Percentiles rank a stretch among this genome's conserved stretches.
Conservation (phyloP, 2,797 vertebrate genomes). For the Benthosema pterotum region DNA sequence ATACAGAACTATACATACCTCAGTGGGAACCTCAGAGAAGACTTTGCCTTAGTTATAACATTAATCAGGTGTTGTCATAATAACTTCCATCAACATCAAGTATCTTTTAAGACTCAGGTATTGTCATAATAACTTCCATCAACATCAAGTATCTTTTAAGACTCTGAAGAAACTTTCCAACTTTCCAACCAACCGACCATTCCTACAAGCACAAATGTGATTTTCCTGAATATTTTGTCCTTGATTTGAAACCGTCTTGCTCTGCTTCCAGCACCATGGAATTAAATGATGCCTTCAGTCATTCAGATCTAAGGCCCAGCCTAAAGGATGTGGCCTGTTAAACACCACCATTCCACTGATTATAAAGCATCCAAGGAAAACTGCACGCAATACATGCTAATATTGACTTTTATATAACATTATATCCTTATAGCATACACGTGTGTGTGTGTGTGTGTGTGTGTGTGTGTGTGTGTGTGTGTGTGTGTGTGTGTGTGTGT, state of each 20-base stretch:
- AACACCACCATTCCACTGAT: slow-evolving; percentile 86
- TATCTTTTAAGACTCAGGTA: slow-evolving; percentile 2
- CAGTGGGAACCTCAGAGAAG: neutral
- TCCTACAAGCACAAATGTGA: slow-evolving; percentile 56
- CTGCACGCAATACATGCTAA: slow-evolving; percentile 77
- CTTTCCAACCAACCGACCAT: slow-evolving; percentile 30
- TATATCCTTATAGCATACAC: no score
- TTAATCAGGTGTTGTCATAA: slow-evolving; percentile 24
- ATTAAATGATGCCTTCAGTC: slow-evolving; percentile 84
- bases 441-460: no score
- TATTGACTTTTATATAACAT: no score
- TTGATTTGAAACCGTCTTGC: slow-evolving; percentile 87
- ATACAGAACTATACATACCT: neutral
- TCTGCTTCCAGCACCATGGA: slow-evolving; percentile 82
- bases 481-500: no score
- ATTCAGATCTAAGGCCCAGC: slow-evolving; percentile 75
- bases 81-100: slow-evolving; percentile 11
- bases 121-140: slow-evolving; percentile 26
- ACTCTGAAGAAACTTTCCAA: slow-evolving; percentile 49
- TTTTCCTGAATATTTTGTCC: slow-evolving; percentile 80
- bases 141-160: neutral
- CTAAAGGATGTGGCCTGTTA: slow-evolving; percentile 95
- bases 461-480: no score
- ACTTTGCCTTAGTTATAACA: slow-evolving; percentile 7
- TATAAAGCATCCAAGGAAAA: slow-evolving; percentile 89